A percentile compares a stretch with the other conserved stretches of the same genome.
Conservation (phyloP, 2,888 invertebrate genomes). For the Ormyrus labotus region DNA sequence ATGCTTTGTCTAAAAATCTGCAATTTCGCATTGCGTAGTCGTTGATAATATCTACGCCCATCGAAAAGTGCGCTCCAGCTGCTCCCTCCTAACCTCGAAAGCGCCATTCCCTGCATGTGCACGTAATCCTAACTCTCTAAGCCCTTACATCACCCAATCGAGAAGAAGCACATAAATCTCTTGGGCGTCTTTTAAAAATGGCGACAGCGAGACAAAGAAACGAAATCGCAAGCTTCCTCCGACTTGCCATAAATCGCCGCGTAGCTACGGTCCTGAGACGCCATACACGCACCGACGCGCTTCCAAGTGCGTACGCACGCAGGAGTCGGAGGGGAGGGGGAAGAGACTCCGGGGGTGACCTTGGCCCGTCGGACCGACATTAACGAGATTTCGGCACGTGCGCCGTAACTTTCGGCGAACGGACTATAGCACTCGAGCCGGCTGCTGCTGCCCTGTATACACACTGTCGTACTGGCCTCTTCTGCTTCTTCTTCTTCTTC, state of each 20-base stretch:
- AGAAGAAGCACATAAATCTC: no score
- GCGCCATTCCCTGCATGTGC: no score
- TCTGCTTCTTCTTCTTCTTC: not conserved
- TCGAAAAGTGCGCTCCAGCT: no score
- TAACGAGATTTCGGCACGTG: slow-evolving; percentile 72
- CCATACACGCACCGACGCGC: not conserved
- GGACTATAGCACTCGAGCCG: slow-evolving; percentile 53
- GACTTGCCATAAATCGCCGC: slow-evolving; percentile 13
- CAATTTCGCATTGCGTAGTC: no score
- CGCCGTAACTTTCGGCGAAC: slow-evolving; percentile 65
- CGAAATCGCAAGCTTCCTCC: not conserved
- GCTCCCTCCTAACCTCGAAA: no score
- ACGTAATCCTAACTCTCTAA: no score
- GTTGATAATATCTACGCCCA: no score
- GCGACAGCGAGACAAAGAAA: slow-evolving; percentile 17
- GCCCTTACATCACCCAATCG: no score
- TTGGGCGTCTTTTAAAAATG: slow-evolving; percentile 45
- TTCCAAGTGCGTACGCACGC: not conserved
- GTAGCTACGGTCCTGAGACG: slow-evolving; percentile 40
- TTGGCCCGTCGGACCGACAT: slow-evolving; percentile 68
- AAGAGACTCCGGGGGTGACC: slow-evolving; percentile 57
- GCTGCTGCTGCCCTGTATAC: not conserved
- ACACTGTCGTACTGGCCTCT: not conserved
- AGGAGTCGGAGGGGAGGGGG: not conserved
- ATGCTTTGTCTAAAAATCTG: no score